Base-by-base conservation (phyloP, 2,888 invertebrate genomes). In the Maniola hyperantus region DNA sequence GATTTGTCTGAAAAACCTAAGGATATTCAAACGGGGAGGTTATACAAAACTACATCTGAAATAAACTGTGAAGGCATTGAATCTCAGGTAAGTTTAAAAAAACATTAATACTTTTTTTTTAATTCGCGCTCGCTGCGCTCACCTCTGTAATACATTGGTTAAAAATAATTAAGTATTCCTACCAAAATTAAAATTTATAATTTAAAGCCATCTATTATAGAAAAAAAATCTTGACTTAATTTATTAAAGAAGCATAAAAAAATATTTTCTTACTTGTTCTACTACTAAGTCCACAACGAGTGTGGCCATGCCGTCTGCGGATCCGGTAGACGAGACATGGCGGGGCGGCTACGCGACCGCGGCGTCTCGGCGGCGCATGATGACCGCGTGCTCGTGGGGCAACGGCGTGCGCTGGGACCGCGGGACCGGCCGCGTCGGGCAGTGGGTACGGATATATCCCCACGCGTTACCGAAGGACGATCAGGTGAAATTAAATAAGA, bases 361-460 rank as follows among this genome's bases (percentile, higher is more conserved):
- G 0, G 89, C 92, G n/a, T 87, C 89, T 0, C 80, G 87, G 6
- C 84, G 88, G 15, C 87, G 86, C 46, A 83, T 88, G 70, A 79
- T 87, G 75, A 82, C 76, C 50, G 85, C 89, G 0, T 88, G 90
- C 72, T 75, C 89, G 7, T 96, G 96, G 96, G 95, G 96, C 46
- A 96, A 96, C 74, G 96, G 96, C 2, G 93, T 94, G 65, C 93
- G 95, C 72, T 96, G 96, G 96, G 93, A 92, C 73, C 87, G 91
- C 48, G 94, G 95, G 0, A 93, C 93, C 6, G 88, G 93, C 0
- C 88, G 91, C 15, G 95, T 96, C 69, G 97, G 97, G 0, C 95
- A 95, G 50, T 97, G 97, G 96, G 94, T 95, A 53, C 89, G 96
- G 71, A 94, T 96, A 67, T 97, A 95, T 85, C 97, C 97, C 0